Evolutionary conservation across 2,797 vertebrate species (phyloP), one percentile per base, ranked within the genome.

Genomic region (Momotus momota): DNA sequence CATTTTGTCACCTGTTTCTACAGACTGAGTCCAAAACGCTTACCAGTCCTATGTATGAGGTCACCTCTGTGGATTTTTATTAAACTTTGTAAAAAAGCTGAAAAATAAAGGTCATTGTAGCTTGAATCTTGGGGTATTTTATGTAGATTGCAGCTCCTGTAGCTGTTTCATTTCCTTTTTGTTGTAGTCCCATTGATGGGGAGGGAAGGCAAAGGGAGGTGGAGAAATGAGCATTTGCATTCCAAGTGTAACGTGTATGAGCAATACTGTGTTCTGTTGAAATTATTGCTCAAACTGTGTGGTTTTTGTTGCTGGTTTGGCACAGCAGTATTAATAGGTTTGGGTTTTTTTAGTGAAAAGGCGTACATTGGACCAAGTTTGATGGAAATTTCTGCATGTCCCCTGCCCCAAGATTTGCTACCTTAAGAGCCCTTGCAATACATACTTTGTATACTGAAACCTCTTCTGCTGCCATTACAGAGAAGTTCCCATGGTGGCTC

Each of bases 1-100:
- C 40, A 18, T 94, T 93, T 82, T 91, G 65, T 86, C 90, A 86
- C 81, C 72, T 79, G 41, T 54, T 92, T 54, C 48, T 87, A 26
- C 54, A 74, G 69, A 65, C 13, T 33, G 35, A 65, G 27, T 46
- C 57, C 69, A 67, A 18, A 72, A 48, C 61, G 61, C 65, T 80
- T 88, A 52, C 61, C n/a, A 41, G 79, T 57, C 57, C 54, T 61
- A 16, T 67, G 54, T 70, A 69, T 66, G 81, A 85, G 61, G 79
- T 80, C 71, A 86, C 61, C 45, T 85, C 27, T 74, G 60, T 55
- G 72, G 41, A 60, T 81, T 93, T 67, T 64, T 71, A 69, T 60
- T 74, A 26, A 62, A 14, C 52, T 45, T 46, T 19, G 6, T 70
- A 45, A 80, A 67, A 74, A 27, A 91, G 23, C 58, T 81, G 69